Conservation (phyloP, 2,113 vertebrate genomes). For the Stegastes partitus region DNA sequence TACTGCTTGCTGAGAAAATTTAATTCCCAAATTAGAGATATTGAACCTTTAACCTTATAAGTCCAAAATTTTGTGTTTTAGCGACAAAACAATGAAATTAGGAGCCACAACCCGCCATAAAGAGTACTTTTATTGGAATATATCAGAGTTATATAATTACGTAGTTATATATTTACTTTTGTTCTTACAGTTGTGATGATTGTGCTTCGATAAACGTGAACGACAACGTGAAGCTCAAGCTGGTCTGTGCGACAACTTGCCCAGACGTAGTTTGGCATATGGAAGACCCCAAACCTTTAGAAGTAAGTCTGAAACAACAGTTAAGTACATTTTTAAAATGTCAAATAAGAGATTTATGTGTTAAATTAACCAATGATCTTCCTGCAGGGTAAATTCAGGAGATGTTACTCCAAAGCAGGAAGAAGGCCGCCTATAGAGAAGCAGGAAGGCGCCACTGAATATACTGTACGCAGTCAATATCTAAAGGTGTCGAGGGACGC, state of each 20-base stretch:
- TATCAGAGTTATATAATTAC: neutral
- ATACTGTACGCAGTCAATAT: constrained; percentile 58
- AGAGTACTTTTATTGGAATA: no score
- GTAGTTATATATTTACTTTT: constrained; percentile 15
- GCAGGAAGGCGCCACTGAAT: constrained; percentile 66
- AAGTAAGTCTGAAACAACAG: constrained; percentile 58
- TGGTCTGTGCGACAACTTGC: constrained; percentile 75
- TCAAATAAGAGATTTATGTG: neutral
- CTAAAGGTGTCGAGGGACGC: constrained; percentile 62
- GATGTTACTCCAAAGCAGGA: constrained; percentile 64
- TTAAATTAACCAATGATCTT: neutral
- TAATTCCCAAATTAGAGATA: neutral
- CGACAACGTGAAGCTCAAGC: constrained; percentile 62
- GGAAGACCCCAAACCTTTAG: constrained; percentile 62
- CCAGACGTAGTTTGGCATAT: constrained; percentile 80
- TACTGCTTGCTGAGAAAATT: neutral
- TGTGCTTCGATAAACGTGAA: constrained; percentile 62
- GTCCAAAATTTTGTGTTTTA: neutral
- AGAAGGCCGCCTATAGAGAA: constrained; percentile 56
- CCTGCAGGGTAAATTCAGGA: constrained; percentile 56
- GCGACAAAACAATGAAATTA: neutral
- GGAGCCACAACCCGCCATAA: neutral
- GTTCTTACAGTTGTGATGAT: constrained; percentile 73
- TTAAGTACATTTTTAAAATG: constrained; percentile 1
- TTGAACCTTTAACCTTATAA: no score